Conservation (phyloP, 2,888 invertebrate genomes). For the Aplocera efformata region DNA sequence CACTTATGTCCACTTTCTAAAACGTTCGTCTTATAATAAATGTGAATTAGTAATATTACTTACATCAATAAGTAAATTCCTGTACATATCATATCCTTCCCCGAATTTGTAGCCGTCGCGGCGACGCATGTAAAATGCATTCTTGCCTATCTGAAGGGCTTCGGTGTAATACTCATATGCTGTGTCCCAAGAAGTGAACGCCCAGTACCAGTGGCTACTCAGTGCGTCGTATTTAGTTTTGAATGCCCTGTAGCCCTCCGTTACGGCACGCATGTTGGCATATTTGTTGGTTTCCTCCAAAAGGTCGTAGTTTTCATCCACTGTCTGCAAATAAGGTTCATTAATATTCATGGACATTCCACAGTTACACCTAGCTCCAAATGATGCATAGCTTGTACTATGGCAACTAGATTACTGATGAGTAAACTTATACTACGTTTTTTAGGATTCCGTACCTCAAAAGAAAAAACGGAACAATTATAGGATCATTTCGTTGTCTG, state of each 20-base stretch:
- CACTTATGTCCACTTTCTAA: too few species aligned
- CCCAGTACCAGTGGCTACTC: slow-evolving; percentile 10
- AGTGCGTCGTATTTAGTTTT: background rate
- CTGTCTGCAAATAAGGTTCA: slow-evolving; percentile 3
- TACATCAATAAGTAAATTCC: slow-evolving; percentile 1
- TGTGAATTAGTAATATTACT: background rate
- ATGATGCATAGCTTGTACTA: too few species aligned
- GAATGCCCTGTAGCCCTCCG: slow-evolving; percentile 3
- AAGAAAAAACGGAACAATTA: too few species aligned
- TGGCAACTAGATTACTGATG: too few species aligned
- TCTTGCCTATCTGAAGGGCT: background rate
- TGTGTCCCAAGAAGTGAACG: slow-evolving; percentile 1
- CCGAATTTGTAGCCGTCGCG: background rate
- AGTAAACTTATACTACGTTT: too few species aligned
- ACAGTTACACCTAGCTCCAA: too few species aligned
- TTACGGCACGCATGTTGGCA: slow-evolving; percentile 5
- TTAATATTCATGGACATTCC: background rate
- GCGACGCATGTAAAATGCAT: background rate
- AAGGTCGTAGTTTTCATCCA: slow-evolving; percentile 6
- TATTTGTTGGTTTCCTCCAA: slow-evolving; percentile 3
- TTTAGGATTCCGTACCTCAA: too few species aligned
- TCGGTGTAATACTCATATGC: background rate
- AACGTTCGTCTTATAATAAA: too few species aligned
- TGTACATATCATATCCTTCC: slow-evolving; percentile 4
- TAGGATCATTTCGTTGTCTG: too few species aligned